These are phyloP conservation scores for Heliconius ethilla DNA, from an alignment of 2,888 invertebrate genomes.

Conservation along the genomic window DNA sequence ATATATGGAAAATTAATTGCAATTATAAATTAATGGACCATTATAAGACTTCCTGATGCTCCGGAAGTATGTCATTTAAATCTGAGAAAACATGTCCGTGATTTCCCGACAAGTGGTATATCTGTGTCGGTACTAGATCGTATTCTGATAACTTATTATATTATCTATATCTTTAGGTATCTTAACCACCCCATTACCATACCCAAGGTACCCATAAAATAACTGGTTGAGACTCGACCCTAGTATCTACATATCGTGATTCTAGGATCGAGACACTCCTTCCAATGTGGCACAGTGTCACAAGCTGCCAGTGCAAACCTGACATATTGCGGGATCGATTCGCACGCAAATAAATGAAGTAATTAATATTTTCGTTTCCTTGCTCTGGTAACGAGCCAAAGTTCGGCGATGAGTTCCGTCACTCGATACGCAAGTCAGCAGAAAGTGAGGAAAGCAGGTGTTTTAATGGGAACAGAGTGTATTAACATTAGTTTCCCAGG, in stretches of 20 bases:
- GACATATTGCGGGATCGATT: too few species aligned
- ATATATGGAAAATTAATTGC: slow-evolving; percentile 1
- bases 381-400: too few species aligned
- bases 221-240: too few species aligned
- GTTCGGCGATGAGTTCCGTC: not conserved
- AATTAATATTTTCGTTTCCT: too few species aligned
- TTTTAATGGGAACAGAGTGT: not conserved
- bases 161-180: too few species aligned
- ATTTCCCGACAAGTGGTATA: not conserved
- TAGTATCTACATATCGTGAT: too few species aligned
- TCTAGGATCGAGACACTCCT: too few species aligned
- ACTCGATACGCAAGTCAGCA: not conserved
- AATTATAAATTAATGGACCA: slow-evolving; percentile 5
- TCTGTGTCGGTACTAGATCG: not conserved
- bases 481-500: not conserved
- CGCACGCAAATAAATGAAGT: too few species aligned
- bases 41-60: slow-evolving; percentile 17
- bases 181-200: too few species aligned
- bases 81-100: not conserved
- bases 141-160: not conserved
- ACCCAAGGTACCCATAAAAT: too few species aligned
- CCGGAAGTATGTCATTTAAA: not conserved
- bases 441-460: not conserved
- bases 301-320: too few species aligned
- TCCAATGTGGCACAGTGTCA: too few species aligned